Base-by-base conservation (phyloP, 2,888 invertebrate genomes). In the Eristalinus sepulchralis region DNA sequence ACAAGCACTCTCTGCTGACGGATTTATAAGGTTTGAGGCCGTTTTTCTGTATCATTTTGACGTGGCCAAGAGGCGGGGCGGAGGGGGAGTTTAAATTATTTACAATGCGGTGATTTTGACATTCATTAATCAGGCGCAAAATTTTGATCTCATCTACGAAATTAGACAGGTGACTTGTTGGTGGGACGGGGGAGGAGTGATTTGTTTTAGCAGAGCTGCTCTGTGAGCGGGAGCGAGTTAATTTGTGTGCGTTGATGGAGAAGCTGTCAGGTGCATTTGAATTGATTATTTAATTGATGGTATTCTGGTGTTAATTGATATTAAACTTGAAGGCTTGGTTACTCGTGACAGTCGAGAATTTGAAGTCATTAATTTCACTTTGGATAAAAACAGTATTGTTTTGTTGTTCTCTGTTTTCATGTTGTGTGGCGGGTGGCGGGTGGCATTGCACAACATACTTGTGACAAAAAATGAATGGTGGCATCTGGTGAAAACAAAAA, bases 101-200 rank as follows among this genome's bases (percentile, higher is more conserved):
- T 80, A 80, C 75, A 66, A 68, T 53, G 39, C 72, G 57, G 59
- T 63, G 76, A 71, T 63, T 78, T 72, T 72, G 76, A n/a, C 72
- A 34, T 57, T 77, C 77, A 85, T 85, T 77, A 75, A 85, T 85
- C 85, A 85, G 47, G 62, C 67, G 84, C 68, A 36, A 81, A 81
- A 81, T 85, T 81, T 83, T 81, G 81, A 84, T 81, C 71, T 71
- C 62, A 67, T 81, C 76, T 76, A 73, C 70, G 31, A 83, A 83
- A 81, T 84, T 81, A 31, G 64, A 75, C 80, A 72, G 80, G 72
- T 67, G 66, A 73, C 80, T 72, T 67, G 80, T 80, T 67, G 62
- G 80, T 24, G 36, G 34, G 36, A 72, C n/a, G n/a, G n/a, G n/a
- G n/a, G n/a, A n/a, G n/a, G n/a, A 66, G 67, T 73, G 80, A 80